Evolutionary conservation across 2,888 invertebrate genomes (phyloP), one percentile per base, ranked within the genome.

Genomic region (Hartigia nigra): DNA sequence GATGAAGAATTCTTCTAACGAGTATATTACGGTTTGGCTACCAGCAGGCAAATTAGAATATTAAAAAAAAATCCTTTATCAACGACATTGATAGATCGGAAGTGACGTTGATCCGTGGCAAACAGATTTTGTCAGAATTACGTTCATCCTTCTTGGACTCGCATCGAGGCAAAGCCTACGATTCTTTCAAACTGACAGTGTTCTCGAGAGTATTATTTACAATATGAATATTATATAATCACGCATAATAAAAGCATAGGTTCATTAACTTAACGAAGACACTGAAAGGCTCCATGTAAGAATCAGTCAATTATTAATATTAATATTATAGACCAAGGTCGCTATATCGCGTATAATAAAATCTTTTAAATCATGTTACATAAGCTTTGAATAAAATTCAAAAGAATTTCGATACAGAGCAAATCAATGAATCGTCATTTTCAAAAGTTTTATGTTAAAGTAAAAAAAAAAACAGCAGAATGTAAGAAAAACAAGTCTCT

Each of bases 211-310:
- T 55, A 23, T 31, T 34, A 34, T 35, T 36, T 75, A 36, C 75
- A 39, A n/a, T 39, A 36, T 32, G 75, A 31, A 34, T 75, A 75
- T 39, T 11, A 39, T 31, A 75, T 75, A 75, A 31, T 75, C 35
- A 75, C 34, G n/a, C 75, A 36, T 39, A 75, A 39, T 72, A 72
- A 31, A 32, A 72, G 72, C 31, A 72, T 23, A 55, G 23, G 55
- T 55, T 55, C 72, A 31, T 72, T 75, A 75, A n/a, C 75, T 75
- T 75, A 75, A 35, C 31, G 31, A 39, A 75, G 36, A 36, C 31
- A 75, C 23, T 75, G 14, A 75, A 75, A 14, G 36, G 75, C 36
- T 75, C 75, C 31, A 36, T 39, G 75, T 75, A 75, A 75, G 75
- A 75, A 75, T 36, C 75, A 75, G 34, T 75, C 3, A 36, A 32